Percentiles rank a stretch among this genome's conserved stretches.
Conservation (phyloP, 2,113 vertebrate genomes). For the Pseudonaja textilis region DNA sequence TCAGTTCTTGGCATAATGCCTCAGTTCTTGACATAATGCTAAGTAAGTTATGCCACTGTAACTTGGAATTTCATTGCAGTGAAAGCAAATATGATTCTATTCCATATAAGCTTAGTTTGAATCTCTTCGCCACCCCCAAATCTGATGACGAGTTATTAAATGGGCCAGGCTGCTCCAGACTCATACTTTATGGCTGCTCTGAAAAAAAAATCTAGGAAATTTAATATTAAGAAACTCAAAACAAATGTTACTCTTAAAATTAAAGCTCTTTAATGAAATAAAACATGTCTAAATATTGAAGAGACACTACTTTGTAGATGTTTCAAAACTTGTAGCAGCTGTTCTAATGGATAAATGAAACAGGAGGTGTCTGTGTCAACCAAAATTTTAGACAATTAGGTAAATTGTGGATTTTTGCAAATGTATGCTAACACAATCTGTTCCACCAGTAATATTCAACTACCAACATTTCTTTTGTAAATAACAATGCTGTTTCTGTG, state of each 20-base stretch:
- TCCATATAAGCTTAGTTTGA: not conserved
- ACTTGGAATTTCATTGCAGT: not conserved
- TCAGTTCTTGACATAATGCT: no score
- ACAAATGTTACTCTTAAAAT: slow-evolving; percentile 1
- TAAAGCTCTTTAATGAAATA: slow-evolving; percentile 27
- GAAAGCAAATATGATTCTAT: not conserved
- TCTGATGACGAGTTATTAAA: slow-evolving; percentile 16
- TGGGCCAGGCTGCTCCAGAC: not conserved
- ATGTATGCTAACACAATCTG: not conserved
- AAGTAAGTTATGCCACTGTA: not conserved
- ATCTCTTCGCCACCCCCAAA: not conserved
- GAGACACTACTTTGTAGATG: slow-evolving; percentile 1
- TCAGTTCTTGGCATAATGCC: no score
- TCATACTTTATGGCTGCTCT: slow-evolving; percentile 1
- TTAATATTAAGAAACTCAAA: slow-evolving; percentile 8
- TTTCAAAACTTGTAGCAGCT: slow-evolving; percentile 1
- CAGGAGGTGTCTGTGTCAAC: not conserved
- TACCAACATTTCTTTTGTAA: not conserved
- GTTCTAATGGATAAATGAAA: slow-evolving; percentile 7
- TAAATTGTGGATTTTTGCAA: not conserved
- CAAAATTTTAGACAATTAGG: not conserved
- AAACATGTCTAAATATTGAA: slow-evolving; percentile 12
- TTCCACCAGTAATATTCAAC: not conserved
- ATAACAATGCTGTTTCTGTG: not conserved
- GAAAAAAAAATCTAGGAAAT: not conserved